phyloP scores from a whole-genome alignment of 2,888 invertebrate genomes.

The Merodon equestris region DNA sequence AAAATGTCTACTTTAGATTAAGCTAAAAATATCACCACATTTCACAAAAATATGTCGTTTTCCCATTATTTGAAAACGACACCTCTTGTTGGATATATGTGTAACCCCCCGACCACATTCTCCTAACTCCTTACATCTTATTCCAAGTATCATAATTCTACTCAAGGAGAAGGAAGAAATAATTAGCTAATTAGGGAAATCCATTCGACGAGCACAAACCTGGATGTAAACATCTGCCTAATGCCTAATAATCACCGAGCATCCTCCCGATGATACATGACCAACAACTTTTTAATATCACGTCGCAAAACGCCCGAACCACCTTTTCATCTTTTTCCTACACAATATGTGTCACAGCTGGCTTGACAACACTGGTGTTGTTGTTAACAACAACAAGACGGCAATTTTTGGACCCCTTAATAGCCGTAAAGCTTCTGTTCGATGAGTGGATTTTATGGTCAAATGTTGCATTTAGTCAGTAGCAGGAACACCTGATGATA shows the following conservation, averaged over 20 bases:
- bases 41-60: no score
- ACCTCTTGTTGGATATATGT: no score
- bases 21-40: no score
- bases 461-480: slow-evolving; percentile 68
- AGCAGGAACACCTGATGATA: slow-evolving; percentile 69
- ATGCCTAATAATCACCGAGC: slow-evolving; percentile 47
- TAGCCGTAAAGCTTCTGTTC: slow-evolving; percentile 69
- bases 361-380: slow-evolving; percentile 17
- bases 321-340: neutral
- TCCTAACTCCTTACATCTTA: no score
- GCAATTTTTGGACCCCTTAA: slow-evolving; percentile 67
- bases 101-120: no score
- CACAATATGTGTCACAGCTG: slow-evolving; percentile 53
- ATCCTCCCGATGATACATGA: slow-evolving; percentile 59
- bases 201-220: no score
- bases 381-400: slow-evolving; percentile 62
- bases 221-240: slow-evolving; percentile 51
- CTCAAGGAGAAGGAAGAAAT: no score
- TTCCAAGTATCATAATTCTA: no score
- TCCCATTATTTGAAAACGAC: no score
- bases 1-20: no score
- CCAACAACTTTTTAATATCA: slow-evolving; percentile 63
- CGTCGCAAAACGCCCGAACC: slow-evolving; percentile 68
- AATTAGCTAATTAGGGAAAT: no score
- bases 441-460: slow-evolving; percentile 70